Conservation (phyloP, 2,113 vertebrate species). For the Saguinus midas region DNA sequence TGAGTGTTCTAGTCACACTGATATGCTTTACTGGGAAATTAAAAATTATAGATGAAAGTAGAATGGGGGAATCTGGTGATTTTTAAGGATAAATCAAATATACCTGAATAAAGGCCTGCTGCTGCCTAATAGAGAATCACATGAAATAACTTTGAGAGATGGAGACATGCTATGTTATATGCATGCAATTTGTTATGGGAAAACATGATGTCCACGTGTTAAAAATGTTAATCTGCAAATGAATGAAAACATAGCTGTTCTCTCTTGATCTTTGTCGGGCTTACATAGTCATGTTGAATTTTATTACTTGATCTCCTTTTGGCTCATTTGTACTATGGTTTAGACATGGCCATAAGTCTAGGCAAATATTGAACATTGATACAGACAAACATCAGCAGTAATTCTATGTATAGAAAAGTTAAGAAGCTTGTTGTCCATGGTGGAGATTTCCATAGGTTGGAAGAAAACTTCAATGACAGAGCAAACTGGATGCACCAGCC, state of each 20-base stretch:
- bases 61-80: neutral
- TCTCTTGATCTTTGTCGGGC: neutral
- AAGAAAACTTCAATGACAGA: neutral
- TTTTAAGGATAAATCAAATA: slow-evolving; percentile 33
- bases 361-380: neutral
- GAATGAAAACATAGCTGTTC: neutral
- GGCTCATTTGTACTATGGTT: neutral
- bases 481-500: neutral
- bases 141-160: neutral
- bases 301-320: neutral
- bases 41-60: slow-evolving; percentile 40
- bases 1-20: slow-evolving; percentile 42
- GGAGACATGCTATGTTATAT: neutral
- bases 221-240: neutral
- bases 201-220: neutral
- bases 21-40: slow-evolving; percentile 60
- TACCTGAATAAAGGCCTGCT: neutral
- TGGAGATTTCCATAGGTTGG: neutral
- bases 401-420: neutral
- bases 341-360: neutral
- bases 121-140: neutral
- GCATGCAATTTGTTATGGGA: neutral
- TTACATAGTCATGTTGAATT: neutral
- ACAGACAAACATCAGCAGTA: neutral
- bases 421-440: neutral